Percentiles rank a stretch among this genome's conserved stretches.
These are phyloP conservation scores for Sebastolobus altivelis DNA, from an alignment of 2,797 vertebrate species.

Conservation along the genomic window DNA sequence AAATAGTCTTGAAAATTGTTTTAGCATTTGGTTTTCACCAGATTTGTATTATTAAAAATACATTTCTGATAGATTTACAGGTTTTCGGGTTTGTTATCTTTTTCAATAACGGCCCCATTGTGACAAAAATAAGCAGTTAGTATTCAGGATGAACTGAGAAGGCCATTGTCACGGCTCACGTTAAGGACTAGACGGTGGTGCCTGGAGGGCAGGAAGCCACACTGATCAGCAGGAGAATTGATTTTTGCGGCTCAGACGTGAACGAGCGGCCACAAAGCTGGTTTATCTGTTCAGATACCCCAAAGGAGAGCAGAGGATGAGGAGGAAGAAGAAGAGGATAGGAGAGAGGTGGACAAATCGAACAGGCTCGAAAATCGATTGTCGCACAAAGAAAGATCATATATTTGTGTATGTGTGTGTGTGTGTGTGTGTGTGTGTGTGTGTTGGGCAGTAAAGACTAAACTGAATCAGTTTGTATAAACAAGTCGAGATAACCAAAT, in stretches of 20 bases:
- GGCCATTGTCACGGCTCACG: conserved; percentile 36
- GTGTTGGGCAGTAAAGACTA: background rate
- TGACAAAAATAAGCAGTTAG: background rate
- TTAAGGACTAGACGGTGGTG: conserved; percentile 12
- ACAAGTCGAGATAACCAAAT: background rate
- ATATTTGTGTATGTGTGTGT: background rate
- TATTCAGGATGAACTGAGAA: conserved; percentile 20
- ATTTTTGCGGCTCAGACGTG: conserved; percentile 36
- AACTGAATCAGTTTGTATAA: conserved; percentile 13
- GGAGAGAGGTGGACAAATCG: conserved; percentile 9
- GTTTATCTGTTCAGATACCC: conserved; percentile 37
- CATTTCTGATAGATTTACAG: background rate
- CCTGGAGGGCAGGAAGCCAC: conserved; percentile 27
- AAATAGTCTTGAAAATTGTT: background rate
- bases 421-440: background rate
- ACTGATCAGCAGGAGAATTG: conserved; percentile 37
- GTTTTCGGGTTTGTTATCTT: background rate
- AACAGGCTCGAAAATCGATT: conserved; percentile 8
- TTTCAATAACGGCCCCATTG: background rate
- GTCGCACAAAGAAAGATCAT: background rate
- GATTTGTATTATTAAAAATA: background rate
- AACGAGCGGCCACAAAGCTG: conserved; percentile 35
- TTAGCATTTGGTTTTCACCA: background rate
- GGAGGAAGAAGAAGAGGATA: background rate
- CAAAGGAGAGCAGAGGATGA: background rate